Evolutionary conservation across 1,140 invertebrate genomes (phyloP), one percentile per base, ranked within the genome.

Genomic region (Sitodiplosis mosellana): DNA sequence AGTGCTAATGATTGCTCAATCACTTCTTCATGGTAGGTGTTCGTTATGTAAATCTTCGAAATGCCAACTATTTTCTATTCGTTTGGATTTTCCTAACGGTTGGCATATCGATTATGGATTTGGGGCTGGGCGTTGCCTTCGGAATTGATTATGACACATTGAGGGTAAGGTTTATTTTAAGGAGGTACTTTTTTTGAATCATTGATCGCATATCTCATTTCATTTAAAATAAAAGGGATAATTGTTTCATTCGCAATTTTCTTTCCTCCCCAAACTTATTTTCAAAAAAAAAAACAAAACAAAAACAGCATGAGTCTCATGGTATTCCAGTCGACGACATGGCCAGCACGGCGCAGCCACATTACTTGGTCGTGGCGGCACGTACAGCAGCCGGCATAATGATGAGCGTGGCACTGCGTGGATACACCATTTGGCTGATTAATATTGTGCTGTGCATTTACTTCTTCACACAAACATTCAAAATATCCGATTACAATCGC

Each of bases 321-420:
- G 17, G 49, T 49, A 6, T 53, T 59, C 27, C 15, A 10, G 18
- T 42, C 14, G 15, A 17, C 6, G 14, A 42, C 4, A 17, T 12
- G 18, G 15, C 5, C 2, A 5, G 14, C 6, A 20, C 41, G 19
- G 2, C 15, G 19, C 11, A 42, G 6, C 19, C 41, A 18, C 10
- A 42, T 4, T 42, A 17, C 18, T 5, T 42, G 19, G 22, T 60
- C 1, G 43, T 61, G 1, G 53, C 57, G 12, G 61, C 51, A 1
- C 53, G 46, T 33, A 55, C 57, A 15, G 54, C 54, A 5, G 50
- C 61, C 18, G 58, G 60, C 0, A 46, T 59, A 7, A 61, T 64
- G 61, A 59, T 63, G 59, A 53, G 60, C 20, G 57, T 64, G n/a
- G 54, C 61, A 2, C 58, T 63, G 36, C 61, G 62, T 47, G 61